Percentiles rank a stretch among this genome's conserved stretches.
These are phyloP conservation scores for Fratercula arctica DNA, from an alignment of 2,797 vertebrate genomes.

Conservation along the genomic window DNA sequence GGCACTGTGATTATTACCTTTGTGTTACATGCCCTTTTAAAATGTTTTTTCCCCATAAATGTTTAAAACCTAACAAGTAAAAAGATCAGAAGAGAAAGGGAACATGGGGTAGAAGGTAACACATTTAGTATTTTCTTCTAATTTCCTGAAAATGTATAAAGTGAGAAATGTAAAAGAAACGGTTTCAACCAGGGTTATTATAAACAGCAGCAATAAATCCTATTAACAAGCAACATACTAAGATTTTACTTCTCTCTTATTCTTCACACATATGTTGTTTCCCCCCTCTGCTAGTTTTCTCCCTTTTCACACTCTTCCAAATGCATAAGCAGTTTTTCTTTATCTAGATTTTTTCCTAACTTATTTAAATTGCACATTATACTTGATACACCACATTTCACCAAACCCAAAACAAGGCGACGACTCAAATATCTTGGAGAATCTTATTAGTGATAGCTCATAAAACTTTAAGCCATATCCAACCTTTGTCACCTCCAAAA, in stretches of 20 bases:
- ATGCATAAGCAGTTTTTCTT: neutral
- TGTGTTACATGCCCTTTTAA: slow-evolving; percentile 50
- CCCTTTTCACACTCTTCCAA: neutral
- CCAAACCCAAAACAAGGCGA: neutral
- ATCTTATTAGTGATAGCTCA: neutral
- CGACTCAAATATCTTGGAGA: neutral
- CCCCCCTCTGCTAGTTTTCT: neutral
- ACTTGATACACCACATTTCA: neutral
- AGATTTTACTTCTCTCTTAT: neutral
- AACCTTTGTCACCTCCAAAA: neutral
- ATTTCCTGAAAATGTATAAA: neutral
- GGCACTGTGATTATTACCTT: slow-evolving; percentile 60
- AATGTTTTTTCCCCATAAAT: slow-evolving; percentile 52
- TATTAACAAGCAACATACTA: slow-evolving; percentile 22
- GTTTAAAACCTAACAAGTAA: slow-evolving; percentile 49
- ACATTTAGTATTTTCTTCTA: neutral
- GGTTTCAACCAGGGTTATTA: neutral
- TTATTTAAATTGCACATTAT: neutral
- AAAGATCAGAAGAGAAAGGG: neutral
- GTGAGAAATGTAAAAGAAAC: neutral
- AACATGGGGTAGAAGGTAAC: neutral
- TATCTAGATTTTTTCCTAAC: neutral
- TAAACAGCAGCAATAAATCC: slow-evolving; percentile 46
- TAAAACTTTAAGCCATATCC: neutral
- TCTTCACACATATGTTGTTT: neutral